Evolutionary conservation across 2,113 vertebrate genomes (phyloP).

Genomic region (Passer montanus): DNA sequence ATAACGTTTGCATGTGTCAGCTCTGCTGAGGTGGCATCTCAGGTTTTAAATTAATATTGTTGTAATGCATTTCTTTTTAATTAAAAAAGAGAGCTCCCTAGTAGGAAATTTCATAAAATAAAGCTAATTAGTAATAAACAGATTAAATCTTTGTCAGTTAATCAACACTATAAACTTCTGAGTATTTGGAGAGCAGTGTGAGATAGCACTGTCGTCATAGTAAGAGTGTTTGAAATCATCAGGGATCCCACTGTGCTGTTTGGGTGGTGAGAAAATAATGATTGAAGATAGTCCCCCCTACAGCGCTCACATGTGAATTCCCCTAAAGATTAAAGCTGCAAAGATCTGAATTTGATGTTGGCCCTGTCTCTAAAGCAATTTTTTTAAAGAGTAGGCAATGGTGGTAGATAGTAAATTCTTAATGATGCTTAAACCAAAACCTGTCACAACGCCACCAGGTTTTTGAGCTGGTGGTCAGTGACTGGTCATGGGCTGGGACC

Average conservation of each 20-base stretch:
- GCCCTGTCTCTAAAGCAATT: background rate
- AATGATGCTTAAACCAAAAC: background rate
- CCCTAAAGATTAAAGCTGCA: constrained; percentile 3
- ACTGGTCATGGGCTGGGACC: background rate
- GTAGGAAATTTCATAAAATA: constrained; percentile 32
- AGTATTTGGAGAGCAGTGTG: background rate
- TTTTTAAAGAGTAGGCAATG: background rate
- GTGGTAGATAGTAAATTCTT: background rate
- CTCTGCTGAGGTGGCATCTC: constrained; percentile 24
- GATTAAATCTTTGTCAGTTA: constrained; percentile 59
- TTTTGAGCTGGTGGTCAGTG: background rate
- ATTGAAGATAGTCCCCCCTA: constrained; percentile 4
- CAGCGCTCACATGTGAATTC: background rate
- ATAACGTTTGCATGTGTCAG: background rate
- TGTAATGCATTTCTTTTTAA: constrained; percentile 48
- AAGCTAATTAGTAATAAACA: constrained; percentile 51
- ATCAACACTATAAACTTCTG: constrained; percentile 55
- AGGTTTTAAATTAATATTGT: constrained; percentile 43
- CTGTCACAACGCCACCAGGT: background rate
- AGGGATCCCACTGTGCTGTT: background rate
- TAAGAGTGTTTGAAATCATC: constrained; percentile 15
- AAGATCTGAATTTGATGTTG: background rate
- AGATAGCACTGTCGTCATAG: constrained; percentile 32
- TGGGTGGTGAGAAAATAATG: constrained; percentile 46
- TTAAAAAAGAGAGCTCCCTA: constrained; percentile 26